phyloP scores from a whole-genome alignment of 1,140 invertebrate species.

The Drosophila pectinifera region DNA sequence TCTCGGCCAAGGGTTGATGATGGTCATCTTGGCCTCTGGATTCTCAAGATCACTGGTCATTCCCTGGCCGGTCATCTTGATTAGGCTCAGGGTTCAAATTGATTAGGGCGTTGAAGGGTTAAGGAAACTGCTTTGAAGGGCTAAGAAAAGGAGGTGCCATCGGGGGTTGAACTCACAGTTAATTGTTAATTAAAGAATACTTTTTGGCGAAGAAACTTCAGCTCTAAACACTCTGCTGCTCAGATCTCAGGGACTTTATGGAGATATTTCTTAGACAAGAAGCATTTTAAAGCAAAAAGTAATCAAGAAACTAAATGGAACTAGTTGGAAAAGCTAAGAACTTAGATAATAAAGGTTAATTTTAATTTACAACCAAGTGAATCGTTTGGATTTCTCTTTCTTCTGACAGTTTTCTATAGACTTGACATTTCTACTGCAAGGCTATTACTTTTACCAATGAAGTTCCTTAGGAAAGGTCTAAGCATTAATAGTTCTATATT shows the following conservation, averaged over 20 bases:
- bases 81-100: slow-evolving; percentile 61
- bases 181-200: slow-evolving; percentile 1
- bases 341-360: no score
- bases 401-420: no score
- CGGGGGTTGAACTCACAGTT: not conserved
- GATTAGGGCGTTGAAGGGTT: slow-evolving; percentile 42
- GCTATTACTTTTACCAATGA: not conserved
- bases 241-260: no score
- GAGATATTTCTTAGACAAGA: not conserved
- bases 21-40: slow-evolving; percentile 26
- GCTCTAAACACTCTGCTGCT: no score
- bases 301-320: not conserved
- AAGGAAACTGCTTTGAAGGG: slow-evolving; percentile 1
- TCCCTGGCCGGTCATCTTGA: slow-evolving; percentile 46
- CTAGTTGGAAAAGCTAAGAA: not conserved
- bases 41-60: slow-evolving; percentile 34
- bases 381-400: no score
- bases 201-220: not conserved
- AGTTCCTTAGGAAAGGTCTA: no score
- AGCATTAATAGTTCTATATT: not conserved
- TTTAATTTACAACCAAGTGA: no score
- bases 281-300: not conserved
- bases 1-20: slow-evolving; percentile 34
- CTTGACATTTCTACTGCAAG: no score
- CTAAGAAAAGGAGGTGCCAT: not conserved